Conservation (phyloP, 2,888 invertebrate genomes). For the Clostera curtula region DNA sequence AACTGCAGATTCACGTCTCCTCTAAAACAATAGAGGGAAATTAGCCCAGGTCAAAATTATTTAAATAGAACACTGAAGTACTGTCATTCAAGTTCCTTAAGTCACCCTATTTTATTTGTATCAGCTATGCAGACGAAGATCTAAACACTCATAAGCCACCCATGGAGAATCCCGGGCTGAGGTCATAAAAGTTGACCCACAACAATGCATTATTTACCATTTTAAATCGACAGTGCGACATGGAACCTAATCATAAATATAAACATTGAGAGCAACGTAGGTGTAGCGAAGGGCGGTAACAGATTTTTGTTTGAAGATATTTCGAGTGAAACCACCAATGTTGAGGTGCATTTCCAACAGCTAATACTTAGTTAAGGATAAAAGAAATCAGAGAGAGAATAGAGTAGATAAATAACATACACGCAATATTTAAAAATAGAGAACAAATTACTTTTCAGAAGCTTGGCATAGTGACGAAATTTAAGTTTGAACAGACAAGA, state of each 20-base stretch:
- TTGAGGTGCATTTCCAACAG: no score
- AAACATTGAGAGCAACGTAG: slow-evolving; percentile 61
- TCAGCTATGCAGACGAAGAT: slow-evolving; percentile 21
- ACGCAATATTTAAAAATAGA: no score
- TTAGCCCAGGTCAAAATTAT: no score
- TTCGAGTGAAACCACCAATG: slow-evolving; percentile 13
- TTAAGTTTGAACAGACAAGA: no score
- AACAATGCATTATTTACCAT: slow-evolving; percentile 73
- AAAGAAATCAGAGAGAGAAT: no score
- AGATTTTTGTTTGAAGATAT: slow-evolving; percentile 52
- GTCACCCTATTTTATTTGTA: slow-evolving; percentile 16
- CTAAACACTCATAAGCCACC: slow-evolving; percentile 51
- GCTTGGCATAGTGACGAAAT: no score
- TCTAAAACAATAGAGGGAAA: no score
- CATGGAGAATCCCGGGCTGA: slow-evolving; percentile 57
- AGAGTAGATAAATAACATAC: no score
- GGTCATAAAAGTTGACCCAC: slow-evolving; percentile 65
- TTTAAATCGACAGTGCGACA: slow-evolving; percentile 69
- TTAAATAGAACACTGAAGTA: no score
- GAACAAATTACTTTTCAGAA: no score
- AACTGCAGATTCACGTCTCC: no score
- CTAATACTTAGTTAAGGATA: no score
- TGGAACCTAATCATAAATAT: slow-evolving; percentile 63
- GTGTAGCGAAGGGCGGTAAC: slow-evolving; percentile 56
- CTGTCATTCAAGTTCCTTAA: slow-evolving; percentile 10